Conservation (phyloP, 2,888 invertebrate genomes). For the Himalopsyche anomala region DNA sequence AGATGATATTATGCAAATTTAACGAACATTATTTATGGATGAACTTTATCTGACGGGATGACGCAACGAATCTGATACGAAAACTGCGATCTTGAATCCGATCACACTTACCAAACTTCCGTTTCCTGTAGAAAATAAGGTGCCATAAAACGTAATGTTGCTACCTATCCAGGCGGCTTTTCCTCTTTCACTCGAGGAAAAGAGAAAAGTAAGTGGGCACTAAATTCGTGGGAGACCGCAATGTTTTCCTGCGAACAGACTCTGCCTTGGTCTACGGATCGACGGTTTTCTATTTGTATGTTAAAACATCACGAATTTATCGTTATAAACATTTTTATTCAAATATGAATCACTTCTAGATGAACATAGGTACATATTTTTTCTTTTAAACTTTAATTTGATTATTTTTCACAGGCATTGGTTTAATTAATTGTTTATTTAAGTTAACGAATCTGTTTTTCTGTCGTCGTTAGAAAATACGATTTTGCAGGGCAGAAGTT, state of each 20-base stretch:
- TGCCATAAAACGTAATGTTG: constrained; percentile 62
- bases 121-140: constrained; percentile 58
- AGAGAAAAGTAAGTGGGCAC: constrained; percentile 29
- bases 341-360: too few relatives aligned
- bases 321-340: not conserved
- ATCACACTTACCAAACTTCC: constrained; percentile 59
- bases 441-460: too few relatives aligned
- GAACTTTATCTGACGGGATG: constrained; percentile 65
- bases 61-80: constrained; percentile 65
- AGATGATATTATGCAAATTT: constrained; percentile 65
- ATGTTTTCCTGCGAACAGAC: constrained; percentile 37
- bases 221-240: constrained; percentile 32
- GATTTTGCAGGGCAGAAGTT: too few relatives aligned
- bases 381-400: too few relatives aligned
- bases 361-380: too few relatives aligned
- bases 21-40: constrained; percentile 65
- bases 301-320: constrained; percentile 10
- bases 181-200: constrained; percentile 37
- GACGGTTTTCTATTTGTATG: constrained; percentile 24
- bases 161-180: constrained; percentile 46
- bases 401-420: too few relatives aligned
- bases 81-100: constrained; percentile 63
- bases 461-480: too few relatives aligned
- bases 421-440: too few relatives aligned
- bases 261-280: constrained; percentile 1